Evolutionary conservation across 2,797 vertebrate genomes (phyloP), one percentile per base, ranked within the genome.

Genomic region (Kryptolebias ocellatus): DNA sequence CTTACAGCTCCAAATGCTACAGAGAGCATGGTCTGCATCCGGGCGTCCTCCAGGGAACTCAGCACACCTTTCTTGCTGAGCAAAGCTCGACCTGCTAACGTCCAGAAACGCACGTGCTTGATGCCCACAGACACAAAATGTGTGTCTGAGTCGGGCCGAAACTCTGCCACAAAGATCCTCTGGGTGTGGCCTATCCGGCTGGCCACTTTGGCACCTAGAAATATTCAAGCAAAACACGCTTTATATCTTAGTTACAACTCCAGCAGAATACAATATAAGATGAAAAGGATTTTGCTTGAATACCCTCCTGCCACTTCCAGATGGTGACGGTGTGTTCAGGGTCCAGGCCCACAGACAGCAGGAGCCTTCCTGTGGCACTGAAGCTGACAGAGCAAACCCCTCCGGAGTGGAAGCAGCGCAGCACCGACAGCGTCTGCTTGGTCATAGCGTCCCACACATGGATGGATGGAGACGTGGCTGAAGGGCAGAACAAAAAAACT

Each of bases 281-380:
- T 31, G 7, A 31, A 31, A 7, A 31, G 31, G 7, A 4, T 31
- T 31, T 31, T 7, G 31, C 39, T 44, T 28, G 28, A 24, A 53
- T 93, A 98, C 98, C 98, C 97, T 99, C 98, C 83, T 99, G 98
- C 98, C 98, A 99, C 79, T 97, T 98, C 98, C 98, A 99, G 89
- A 99, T 95, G 90, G 96, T 97, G 72, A 99, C 60, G 2, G 96
- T 99, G 58, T 99, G 97, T 49, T 98, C 96, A 0, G 95, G 91
- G 88, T 99, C 98, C 78, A 99, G 93, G 61, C 98, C 98, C 67
- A 97, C 92, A 4, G 98, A 99, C 15, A 99, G 94, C 78, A 99
- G 87, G 55, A 99, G 94, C 72, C 96, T 98, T 55, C 98, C 98
- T 14, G 98, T 99, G 83, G 98, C 97, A 76, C 98, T 99, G 90